phyloP scores from a whole-genome alignment of 2,888 invertebrate species.

The Drosophila falleni region DNA sequence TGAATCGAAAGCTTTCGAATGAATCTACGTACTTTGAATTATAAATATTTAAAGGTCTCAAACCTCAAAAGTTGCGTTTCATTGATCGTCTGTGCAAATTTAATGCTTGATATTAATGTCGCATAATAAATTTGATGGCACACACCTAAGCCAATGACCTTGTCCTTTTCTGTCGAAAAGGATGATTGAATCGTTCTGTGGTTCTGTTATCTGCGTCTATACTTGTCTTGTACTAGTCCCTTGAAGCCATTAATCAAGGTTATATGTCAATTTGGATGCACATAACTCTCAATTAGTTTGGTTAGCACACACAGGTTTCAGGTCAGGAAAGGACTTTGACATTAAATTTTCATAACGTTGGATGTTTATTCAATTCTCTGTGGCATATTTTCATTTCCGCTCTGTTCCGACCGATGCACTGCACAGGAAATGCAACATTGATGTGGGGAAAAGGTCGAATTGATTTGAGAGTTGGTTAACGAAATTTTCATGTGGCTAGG shows the following conservation, averaged over 20 bases:
- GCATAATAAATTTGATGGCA: slow-evolving; percentile 44
- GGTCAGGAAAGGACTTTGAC: not conserved
- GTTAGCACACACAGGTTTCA: not conserved
- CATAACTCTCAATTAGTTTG: slow-evolving; percentile 64
- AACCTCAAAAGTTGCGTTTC: slow-evolving; percentile 18
- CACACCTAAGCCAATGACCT: slow-evolving; percentile 48
- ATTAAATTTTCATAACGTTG: slow-evolving; percentile 12
- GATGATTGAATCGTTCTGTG: slow-evolving; percentile 48
- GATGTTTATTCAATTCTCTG: slow-evolving; percentile 21
- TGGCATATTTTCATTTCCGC: slow-evolving; percentile 21
- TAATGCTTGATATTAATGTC: slow-evolving; percentile 43
- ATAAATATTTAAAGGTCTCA: slow-evolving; percentile 28
- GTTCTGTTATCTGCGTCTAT: slow-evolving; percentile 17
- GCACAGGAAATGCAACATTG: not conserved
- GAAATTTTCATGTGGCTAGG: slow-evolving; percentile 15
- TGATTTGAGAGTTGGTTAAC: not conserved
- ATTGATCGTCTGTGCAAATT: not conserved
- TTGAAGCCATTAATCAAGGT: slow-evolving; percentile 62
- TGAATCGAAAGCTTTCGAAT: slow-evolving; percentile 26
- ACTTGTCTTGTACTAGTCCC: not conserved
- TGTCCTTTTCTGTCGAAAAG: slow-evolving; percentile 12
- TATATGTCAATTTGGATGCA: slow-evolving; percentile 64
- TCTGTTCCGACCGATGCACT: not conserved
- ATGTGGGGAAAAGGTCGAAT: not conserved
- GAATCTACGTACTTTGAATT: slow-evolving; percentile 29